Base-by-base conservation (phyloP, 2,797 vertebrate species). In the Urocyon cinereoargenteus region DNA sequence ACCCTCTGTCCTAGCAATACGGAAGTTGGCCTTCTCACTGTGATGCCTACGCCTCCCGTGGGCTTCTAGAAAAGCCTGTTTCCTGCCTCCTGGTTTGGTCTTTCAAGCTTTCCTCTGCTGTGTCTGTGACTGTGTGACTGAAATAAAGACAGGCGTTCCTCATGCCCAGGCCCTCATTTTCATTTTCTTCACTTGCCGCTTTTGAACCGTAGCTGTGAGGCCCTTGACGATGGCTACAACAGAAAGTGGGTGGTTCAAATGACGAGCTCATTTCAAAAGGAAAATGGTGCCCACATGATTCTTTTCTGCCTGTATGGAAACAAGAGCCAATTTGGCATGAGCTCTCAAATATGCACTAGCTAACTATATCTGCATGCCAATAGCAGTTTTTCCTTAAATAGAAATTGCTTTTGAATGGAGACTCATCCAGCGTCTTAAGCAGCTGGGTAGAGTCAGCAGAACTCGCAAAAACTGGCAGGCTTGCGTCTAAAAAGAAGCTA, bases 11-110 rank as follows among this genome's bases (percentile, higher is more conserved):
- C 68, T 51, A 18, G 62, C 87, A 22, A 0, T 28, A 31, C 72
- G 15, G 96, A 84, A 53, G 55, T 78, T 85, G 26, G 70, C 91
- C 97, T 97, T 77, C 81, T 92, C 26, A 24, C 59, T 87, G 22
- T 70, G 94, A 84, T 34, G 51, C 90, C 84, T 66, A 0, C 3
- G 1, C 21, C 53, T 57, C 57, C 82, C 0, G 0, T 14, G 81
- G 70, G 92, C 70, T 79, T 87, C 86, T 64, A 8, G 70, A 73
- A 86, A 73, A 86, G 53, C 82, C 49, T 68, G 19, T 36, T 8
- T 28, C 85, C 83, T 68, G 49, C 73, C 82, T 85, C 45, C 34
- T 49, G 51, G 66, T 61, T n/a, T 24, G 55, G 31, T 21, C 75
- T 77, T 55, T 72, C 77, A 21, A 19, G 49, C 26, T 34, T 13